Conservation (phyloP, 2,888 invertebrate genomes). For the Glaucopsyche alexis region DNA sequence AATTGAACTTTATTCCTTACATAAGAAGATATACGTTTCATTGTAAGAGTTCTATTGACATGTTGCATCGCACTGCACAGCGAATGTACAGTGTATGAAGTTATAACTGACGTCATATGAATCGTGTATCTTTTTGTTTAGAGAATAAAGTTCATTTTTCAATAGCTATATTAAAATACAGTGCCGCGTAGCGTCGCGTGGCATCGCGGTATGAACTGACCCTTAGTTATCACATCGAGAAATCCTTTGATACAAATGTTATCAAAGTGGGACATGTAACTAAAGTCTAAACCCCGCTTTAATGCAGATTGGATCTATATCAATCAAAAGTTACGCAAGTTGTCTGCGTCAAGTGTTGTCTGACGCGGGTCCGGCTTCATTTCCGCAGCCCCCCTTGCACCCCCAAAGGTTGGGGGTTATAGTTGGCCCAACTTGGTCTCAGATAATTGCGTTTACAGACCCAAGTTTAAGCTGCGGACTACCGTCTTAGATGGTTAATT, state of each 20-base stretch:
- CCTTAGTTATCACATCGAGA: no score
- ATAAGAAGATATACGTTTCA: no score
- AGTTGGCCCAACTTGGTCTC: slow-evolving; percentile 51
- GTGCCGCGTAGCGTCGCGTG: no score
- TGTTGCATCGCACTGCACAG: no score
- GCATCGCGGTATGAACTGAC: no score
- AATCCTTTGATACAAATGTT: background rate
- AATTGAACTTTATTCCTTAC: no score
- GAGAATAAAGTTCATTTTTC: no score
- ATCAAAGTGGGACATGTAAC: background rate
- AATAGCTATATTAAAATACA: no score
- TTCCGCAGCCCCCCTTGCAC: slow-evolving; percentile 52
- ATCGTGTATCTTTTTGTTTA: no score
- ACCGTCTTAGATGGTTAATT: slow-evolving; percentile 23
- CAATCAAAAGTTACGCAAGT: slow-evolving; percentile 18
- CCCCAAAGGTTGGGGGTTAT: slow-evolving; percentile 36
- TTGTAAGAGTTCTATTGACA: no score
- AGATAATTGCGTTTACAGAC: slow-evolving; percentile 24
- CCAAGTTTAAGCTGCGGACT: slow-evolving; percentile 19
- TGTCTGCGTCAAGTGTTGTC: slow-evolving; percentile 46
- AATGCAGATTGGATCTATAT: slow-evolving; percentile 17
- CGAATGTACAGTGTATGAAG: no score
- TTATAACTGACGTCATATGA: no score
- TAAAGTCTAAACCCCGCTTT: background rate
- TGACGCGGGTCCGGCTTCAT: slow-evolving; percentile 64